A percentile compares a stretch with the other conserved stretches of the same genome.
These are phyloP conservation scores for Ceratothoa steindachneri DNA, from an alignment of 2,888 invertebrate species.

Conservation along the genomic window DNA sequence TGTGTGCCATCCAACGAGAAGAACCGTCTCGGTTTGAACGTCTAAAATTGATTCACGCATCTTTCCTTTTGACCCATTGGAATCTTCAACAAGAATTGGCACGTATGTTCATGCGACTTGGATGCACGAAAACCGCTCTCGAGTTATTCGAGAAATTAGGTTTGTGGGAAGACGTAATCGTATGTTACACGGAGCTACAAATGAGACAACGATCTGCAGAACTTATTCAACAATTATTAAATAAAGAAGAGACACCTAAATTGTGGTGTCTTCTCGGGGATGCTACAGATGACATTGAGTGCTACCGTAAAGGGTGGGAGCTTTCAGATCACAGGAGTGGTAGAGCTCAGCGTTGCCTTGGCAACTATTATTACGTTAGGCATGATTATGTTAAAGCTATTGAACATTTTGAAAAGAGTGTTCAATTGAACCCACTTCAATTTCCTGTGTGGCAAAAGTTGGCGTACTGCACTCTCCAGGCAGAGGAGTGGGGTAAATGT, in stretches of 20 bases:
- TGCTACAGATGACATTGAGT: slow-evolving; percentile 69
- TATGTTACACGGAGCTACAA: slow-evolving; percentile 80
- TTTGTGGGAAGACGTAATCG: slow-evolving; percentile 87
- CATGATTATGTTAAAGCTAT: slow-evolving; percentile 38
- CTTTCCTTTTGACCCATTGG: slow-evolving; percentile 71
- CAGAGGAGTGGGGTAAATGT: slow-evolving; percentile 75
- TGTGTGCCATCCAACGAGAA: slow-evolving; percentile 58
- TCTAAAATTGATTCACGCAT: slow-evolving; percentile 65
- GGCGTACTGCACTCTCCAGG: slow-evolving; percentile 75
- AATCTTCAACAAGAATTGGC: slow-evolving; percentile 69
- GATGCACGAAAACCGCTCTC: slow-evolving; percentile 77
- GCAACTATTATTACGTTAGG: slow-evolving; percentile 62
- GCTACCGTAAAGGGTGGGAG: slow-evolving; percentile 87
- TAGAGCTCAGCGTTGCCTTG: slow-evolving; percentile 84
- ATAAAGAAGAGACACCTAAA: slow-evolving; percentile 72
- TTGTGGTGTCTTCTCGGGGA: slow-evolving; percentile 90
- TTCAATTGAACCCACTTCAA: slow-evolving; percentile 82
- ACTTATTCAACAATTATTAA: slow-evolving; percentile 31
- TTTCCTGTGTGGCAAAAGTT: slow-evolving; percentile 78
- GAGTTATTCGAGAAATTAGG: slow-evolving; percentile 71
- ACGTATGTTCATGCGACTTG: slow-evolving; percentile 71
- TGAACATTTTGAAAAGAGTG: slow-evolving; percentile 57
- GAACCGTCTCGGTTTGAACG: slow-evolving; percentile 56
- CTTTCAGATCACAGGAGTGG: slow-evolving; percentile 75
- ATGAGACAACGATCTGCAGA: slow-evolving; percentile 66